Percentiles rank a stretch among this genome's conserved stretches.
phyloP scores from a whole-genome alignment of 2,113 vertebrate genomes.

The Apistogramma diplotaenia region DNA sequence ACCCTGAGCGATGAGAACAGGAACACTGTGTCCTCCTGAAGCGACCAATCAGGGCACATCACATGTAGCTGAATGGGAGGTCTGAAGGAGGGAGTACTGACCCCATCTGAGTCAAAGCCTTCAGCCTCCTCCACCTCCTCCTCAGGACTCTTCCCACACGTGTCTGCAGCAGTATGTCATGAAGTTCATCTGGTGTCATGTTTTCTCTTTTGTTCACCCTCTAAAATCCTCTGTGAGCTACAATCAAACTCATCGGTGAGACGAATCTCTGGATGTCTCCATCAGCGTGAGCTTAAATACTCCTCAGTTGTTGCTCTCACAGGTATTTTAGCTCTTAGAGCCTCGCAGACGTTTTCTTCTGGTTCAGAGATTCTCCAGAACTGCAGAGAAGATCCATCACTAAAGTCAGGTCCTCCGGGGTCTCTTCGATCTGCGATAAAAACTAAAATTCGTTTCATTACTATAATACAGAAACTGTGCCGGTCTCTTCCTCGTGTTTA shows the following conservation, averaged over 20 bases:
- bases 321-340: not conserved
- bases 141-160: not conserved
- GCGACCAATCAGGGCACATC: slow-evolving; percentile 1
- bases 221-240: not conserved
- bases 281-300: not conserved
- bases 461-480: not conserved
- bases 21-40: slow-evolving; percentile 27
- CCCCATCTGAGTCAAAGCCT: not conserved
- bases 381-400: not conserved
- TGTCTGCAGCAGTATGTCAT: not conserved
- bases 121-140: not conserved
- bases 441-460: not conserved
- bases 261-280: not conserved
- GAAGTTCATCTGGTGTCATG: not conserved
- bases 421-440: not conserved
- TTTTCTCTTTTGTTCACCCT: not conserved
- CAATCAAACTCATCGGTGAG: fast-evolving
- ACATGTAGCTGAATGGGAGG: not conserved
- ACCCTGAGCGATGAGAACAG: not conserved
- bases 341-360: not conserved
- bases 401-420: not conserved
- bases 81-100: not conserved
- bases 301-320: not conserved
- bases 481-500: no score
- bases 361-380: fast-evolving